Conservation (phyloP, 2,113 vertebrate genomes). For the Rhabdornis inornatus region DNA sequence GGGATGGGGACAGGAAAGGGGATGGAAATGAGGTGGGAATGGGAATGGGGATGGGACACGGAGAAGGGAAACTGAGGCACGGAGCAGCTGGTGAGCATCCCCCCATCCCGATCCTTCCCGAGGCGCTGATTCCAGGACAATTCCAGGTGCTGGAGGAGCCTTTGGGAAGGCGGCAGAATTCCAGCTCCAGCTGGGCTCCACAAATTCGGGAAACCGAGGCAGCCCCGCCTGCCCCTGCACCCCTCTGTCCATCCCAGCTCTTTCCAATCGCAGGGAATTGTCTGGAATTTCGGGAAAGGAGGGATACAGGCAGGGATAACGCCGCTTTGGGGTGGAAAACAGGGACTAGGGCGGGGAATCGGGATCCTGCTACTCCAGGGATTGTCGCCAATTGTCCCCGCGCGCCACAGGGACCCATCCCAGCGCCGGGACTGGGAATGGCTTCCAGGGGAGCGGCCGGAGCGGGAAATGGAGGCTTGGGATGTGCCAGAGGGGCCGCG, state of each 20-base stretch:
- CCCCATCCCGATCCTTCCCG: not conserved
- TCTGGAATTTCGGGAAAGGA: not conserved
- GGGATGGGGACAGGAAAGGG: accelerated
- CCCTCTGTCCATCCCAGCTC: not conserved
- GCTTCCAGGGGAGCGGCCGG: not conserved
- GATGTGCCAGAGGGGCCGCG: not conserved
- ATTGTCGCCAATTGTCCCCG: no score
- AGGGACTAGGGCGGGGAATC: not conserved
- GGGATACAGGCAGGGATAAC: not conserved
- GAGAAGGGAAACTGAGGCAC: not conserved
- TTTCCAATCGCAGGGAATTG: not conserved
- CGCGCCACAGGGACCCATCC: no score
- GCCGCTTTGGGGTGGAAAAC: not conserved
- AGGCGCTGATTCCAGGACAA: not conserved
- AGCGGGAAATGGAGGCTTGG: not conserved
- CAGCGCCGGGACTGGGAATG: not conserved
- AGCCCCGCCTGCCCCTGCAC: not conserved
- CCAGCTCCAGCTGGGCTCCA: not conserved
- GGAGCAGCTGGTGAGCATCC: not conserved
- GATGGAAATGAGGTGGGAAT: no score
- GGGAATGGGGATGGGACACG: not conserved
- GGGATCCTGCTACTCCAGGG: not conserved
- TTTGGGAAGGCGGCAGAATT: not conserved
- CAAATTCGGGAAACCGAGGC: not conserved
- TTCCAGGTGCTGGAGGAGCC: not conserved